Base-by-base conservation (phyloP, 35 echinoderm and acorn worm genomes). In the Holothuria glaberrima region DNA sequence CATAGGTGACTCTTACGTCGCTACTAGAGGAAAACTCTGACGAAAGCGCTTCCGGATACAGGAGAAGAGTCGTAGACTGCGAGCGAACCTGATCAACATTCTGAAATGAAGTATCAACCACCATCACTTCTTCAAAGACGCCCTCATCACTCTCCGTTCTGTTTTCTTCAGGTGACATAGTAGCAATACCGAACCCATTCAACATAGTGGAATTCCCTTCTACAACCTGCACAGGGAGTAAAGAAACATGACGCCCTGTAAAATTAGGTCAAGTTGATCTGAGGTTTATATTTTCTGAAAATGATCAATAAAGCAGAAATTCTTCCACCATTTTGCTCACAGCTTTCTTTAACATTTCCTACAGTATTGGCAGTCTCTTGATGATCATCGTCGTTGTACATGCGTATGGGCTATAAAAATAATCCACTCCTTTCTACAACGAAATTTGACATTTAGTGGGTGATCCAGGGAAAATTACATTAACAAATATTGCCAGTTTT, bases 111-210 rank as follows among this genome's bases (percentile, higher is more conserved):
- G 79, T 48, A 22, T 58, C 21, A 22, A 82, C 38, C 14, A 58
- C 79, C 46, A 60, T 82, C 20, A 82, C 32, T 16, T 82, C 79
- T 60, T 30, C 79, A 60, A 82, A 82, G 16, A 41, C 21, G 25
- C 41, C 30, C 3, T 22, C 14, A 31, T 58, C 48, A n/a, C 38
- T 48, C 22, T 33, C n/a, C 14, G 21, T 82, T 31, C 26, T 19
- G 19, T 82, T 50, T 20, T 27, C 57, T 17, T 56, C 50, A 27
- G 38, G 21, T 58, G 16, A 29, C 48, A 82, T 57, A 45, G 48
- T 82, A 0, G 79, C 46, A 58, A 82, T 58, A 18, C 79, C 79
- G 50, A 58, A 82, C 20, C 79, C 79, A 82, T 56, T 44, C 7
- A 82, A n/a, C 46, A 82, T 58, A 2, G 79, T 10, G 6, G 79